Evolutionary conservation across 2,797 vertebrate genomes (phyloP).

Genomic region (Dendrocincla fuliginosa): DNA sequence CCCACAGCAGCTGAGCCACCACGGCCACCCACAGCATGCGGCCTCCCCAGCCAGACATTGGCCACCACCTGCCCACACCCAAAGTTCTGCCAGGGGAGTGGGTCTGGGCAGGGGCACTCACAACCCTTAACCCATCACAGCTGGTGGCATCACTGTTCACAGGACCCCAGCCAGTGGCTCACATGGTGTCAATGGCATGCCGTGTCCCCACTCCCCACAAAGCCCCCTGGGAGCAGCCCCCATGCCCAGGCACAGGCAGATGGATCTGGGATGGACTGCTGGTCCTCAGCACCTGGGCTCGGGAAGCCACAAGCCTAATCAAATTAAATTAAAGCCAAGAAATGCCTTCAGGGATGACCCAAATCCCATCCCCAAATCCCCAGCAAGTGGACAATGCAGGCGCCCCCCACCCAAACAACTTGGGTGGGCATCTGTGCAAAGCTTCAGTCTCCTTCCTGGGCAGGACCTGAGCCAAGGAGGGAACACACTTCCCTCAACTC

Average conservation of each 20-base stretch:
- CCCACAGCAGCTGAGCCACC: background rate
- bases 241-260: accelerated
- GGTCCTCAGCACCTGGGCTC: background rate
- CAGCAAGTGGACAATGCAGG: accelerated
- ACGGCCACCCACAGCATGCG: accelerated
- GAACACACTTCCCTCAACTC: no score
- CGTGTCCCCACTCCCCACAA: accelerated
- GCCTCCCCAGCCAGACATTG: background rate
- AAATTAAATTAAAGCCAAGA: background rate
- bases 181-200: accelerated
- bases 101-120: background rate
- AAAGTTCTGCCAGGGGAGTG: accelerated
- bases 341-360: background rate
- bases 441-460: background rate
- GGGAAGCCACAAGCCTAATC: background rate
- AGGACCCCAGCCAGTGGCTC: background rate
- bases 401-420: background rate
- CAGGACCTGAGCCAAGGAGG: background rate
- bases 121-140: background rate
- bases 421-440: background rate
- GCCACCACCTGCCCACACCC: background rate
- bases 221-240: background rate
- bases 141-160: background rate
- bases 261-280: background rate
- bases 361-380: background rate